Evolutionary conservation across 1,140 invertebrate genomes (phyloP).

Genomic region (Drosophila ironensis): DNA sequence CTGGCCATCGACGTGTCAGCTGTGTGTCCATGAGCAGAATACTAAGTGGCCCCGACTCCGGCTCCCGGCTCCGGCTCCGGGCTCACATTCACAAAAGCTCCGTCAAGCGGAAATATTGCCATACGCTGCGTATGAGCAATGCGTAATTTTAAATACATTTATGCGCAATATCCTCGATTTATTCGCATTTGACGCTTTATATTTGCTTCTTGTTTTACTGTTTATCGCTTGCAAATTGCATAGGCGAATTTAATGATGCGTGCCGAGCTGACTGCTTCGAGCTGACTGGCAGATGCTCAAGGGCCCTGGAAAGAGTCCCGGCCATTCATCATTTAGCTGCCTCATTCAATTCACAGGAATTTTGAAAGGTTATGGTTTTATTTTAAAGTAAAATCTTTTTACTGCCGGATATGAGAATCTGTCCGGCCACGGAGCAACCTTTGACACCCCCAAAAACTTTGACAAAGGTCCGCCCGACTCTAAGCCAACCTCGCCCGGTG

Average conservation of each 20-base stretch:
- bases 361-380: too few species aligned
- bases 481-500: neutral
- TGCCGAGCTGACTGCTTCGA: slow-evolving; percentile 8
- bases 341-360: too few species aligned
- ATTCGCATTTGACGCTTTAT: slow-evolving; percentile 23
- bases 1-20: slow-evolving; percentile 51
- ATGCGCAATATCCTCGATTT: slow-evolving; percentile 73
- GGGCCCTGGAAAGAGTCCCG: too few species aligned
- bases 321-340: too few species aligned
- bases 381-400: too few species aligned
- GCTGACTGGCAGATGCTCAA: neutral
- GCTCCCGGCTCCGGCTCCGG: neutral
- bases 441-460: neutral
- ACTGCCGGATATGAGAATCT: too few species aligned
- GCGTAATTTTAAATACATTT: slow-evolving; percentile 78
- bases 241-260: slow-evolving; percentile 46
- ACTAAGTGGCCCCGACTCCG: slow-evolving; percentile 51
- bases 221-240: slow-evolving; percentile 46
- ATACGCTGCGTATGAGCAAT: slow-evolving; percentile 77
- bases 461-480: slow-evolving; percentile 26
- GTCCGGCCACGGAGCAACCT: neutral
- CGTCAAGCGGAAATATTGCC: slow-evolving; percentile 69
- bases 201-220: neutral
- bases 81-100: slow-evolving; percentile 42
- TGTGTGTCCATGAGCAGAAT: slow-evolving; percentile 53